Base-by-base conservation (phyloP, 2,113 vertebrate genomes). In the Rousettus leschenaultii region DNA sequence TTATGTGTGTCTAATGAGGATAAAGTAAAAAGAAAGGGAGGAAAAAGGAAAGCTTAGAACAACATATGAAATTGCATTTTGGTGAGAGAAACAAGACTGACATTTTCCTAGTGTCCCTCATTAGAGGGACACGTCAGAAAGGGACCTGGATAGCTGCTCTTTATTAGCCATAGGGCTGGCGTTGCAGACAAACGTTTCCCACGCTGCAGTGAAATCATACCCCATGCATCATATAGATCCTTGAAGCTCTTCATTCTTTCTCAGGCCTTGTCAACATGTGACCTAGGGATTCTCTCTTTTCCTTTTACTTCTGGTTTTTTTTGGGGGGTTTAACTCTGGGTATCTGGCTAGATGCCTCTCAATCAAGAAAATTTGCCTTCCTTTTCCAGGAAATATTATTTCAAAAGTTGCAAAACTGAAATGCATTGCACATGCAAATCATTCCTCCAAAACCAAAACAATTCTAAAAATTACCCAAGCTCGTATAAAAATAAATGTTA, bases 401-500 rank as follows among this genome's bases (percentile, higher is more conserved):
- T 95, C 28, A 45, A 71, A 75, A 79, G 45, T 45, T 40, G 66
- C 59, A 82, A 35, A 90, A 90, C 35, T 48, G 12, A 92, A 95
- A 84, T 28, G 35, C 16, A 55, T 38, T 84, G 18, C 59, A 73
- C 33, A 94, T 53, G 53, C 28, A 91, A 92, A 90, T 92, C 59
- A 82, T 92, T 92, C 35, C 40, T 95, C 33, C 9, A 85, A 94
- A 93, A 84, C 79, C 12, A 93, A 95, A 89, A 38, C 63, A 57
- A 87, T 91, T 73, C 86, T 80, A 87, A 95, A 97, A 96, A n/a
- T 70, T 85, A 61, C 77, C 77, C 48, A 59, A 15, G 24, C 66
- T 94, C 70, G 57, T 85, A 91, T 94, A 78, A 94, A 95, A 97
- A 96, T 68, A 97, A 92, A 96, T 68, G n/a, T 91, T 95, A 97